phyloP scores from a whole-genome alignment of 2,888 invertebrate genomes.

The Cyclophora punctaria region DNA sequence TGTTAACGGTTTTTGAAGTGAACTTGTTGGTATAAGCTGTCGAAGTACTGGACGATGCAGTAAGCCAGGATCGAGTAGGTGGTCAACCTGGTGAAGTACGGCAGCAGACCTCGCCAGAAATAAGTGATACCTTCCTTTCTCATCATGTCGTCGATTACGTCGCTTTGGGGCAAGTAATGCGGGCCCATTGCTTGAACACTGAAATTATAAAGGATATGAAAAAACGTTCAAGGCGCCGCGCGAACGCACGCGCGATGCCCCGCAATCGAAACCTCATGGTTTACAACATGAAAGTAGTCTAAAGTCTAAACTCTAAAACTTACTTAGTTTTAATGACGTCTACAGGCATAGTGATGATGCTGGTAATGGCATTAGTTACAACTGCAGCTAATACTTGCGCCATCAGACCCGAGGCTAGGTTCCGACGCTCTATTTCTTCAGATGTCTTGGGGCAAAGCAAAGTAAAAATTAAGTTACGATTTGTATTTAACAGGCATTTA shows the following conservation, averaged over 20 bases:
- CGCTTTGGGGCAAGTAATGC: conserved; percentile 44
- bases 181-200: conserved; percentile 32
- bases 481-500: no score
- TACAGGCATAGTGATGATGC: conserved; percentile 94
- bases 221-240: no score
- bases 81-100: conserved; percentile 93
- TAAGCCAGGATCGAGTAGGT: conserved; percentile 96
- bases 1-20: neutral
- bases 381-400: conserved; percentile 92
- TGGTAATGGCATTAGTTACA: conserved; percentile 94
- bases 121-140: conserved; percentile 88
- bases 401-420: conserved; percentile 70
- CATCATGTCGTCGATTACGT: conserved; percentile 84
- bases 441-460: no score
- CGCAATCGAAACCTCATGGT: no score
- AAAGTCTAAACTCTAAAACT: conserved; percentile 7
- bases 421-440: no score
- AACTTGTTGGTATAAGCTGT: conserved; percentile 70
- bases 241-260: no score
- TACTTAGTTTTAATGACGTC: conserved; percentile 97
- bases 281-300: no score
- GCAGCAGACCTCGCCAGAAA: conserved; percentile 96
- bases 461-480: no score
- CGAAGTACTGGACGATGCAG: conserved; percentile 92
- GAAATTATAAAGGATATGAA: conserved; percentile 4